Evolutionary conservation across 1,140 invertebrate genomes (phyloP).

Genomic region (Pantala flavescens): DNA sequence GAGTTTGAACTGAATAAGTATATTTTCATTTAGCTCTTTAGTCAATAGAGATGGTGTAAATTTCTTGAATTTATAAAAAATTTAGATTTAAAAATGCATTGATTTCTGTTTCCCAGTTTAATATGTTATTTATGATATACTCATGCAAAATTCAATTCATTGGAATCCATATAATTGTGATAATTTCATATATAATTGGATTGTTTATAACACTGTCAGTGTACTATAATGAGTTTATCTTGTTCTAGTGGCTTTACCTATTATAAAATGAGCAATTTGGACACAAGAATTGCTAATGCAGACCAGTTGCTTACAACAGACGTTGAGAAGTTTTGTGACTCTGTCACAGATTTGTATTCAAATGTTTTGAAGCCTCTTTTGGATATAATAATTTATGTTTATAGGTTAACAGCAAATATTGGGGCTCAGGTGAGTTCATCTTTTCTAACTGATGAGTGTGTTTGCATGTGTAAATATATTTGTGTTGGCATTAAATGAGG

Average conservation of each 20-base stretch:
- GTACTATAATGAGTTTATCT: slow-evolving; percentile 18
- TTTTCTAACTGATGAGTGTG: background rate
- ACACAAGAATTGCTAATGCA: slow-evolving; percentile 88
- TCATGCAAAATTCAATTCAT: no score
- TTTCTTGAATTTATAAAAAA: no score
- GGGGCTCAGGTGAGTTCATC: slow-evolving; percentile 53
- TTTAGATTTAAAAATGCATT: no score
- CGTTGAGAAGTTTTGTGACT: slow-evolving; percentile 94
- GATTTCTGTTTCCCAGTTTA: no score
- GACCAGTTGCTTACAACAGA: slow-evolving; percentile 96
- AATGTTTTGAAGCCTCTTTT: slow-evolving; percentile 94
- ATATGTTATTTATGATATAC: no score
- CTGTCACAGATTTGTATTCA: slow-evolving; percentile 89
- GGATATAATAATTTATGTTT: slow-evolving; percentile 90
- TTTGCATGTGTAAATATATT: background rate
- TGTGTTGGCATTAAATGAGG: no score
- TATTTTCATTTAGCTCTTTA: no score
- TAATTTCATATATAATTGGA: no score
- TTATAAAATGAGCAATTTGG: slow-evolving; percentile 93
- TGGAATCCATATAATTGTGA: no score
- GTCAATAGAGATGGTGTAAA: no score
- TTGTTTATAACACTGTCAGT: no score
- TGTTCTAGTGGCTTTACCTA: slow-evolving; percentile 80
- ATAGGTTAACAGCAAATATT: slow-evolving; percentile 73
- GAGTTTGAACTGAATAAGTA: no score